These are phyloP conservation scores for Agrotis clavis DNA, from an alignment of 2,888 invertebrate species.

Conservation along the genomic window DNA sequence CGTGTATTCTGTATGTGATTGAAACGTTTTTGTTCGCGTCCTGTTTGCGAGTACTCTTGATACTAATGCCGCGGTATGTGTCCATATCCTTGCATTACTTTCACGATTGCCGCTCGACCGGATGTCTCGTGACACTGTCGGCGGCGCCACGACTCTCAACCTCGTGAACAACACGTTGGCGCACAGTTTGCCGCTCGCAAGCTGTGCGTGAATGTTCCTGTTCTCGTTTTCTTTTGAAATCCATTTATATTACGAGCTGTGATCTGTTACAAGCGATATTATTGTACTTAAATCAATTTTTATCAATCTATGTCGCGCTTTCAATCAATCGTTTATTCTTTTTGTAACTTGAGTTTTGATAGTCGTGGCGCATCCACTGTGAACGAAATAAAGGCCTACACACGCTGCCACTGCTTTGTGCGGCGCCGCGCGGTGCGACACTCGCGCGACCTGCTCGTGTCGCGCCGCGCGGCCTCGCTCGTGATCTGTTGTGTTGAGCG, in stretches of 20 bases:
- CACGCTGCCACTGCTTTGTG: constrained; percentile 54
- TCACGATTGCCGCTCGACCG: constrained; percentile 41
- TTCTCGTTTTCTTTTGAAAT: constrained; percentile 14
- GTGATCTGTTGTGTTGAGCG: constrained; percentile 38
- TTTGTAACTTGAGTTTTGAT: constrained; percentile 20
- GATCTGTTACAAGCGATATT: constrained; percentile 46
- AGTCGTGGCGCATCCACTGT: constrained; percentile 49
- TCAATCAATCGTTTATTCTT: constrained; percentile 27
- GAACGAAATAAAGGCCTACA: constrained; percentile 67
- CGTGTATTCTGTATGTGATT: constrained; percentile 53
- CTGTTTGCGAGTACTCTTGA: constrained; percentile 41
- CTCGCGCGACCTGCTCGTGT: neutral
- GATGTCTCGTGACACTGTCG: constrained; percentile 47
- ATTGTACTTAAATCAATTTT: constrained; percentile 50
- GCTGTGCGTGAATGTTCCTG: constrained; percentile 19
- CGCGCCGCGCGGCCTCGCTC: constrained; percentile 7
- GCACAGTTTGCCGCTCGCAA: constrained; percentile 39
- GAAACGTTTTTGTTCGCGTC: constrained; percentile 43
- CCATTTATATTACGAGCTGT: constrained; percentile 33
- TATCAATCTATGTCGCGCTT: constrained; percentile 22
- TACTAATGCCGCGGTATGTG: constrained; percentile 43
- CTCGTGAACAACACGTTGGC: neutral
- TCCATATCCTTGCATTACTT: constrained; percentile 36
- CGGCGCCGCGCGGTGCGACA: constrained; percentile 26
- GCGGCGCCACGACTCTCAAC: constrained; percentile 36